Percentiles rank a stretch among this genome's conserved stretches.
phyloP scores from a whole-genome alignment of 2,888 invertebrate genomes.

The Argyresthia albistria region DNA sequence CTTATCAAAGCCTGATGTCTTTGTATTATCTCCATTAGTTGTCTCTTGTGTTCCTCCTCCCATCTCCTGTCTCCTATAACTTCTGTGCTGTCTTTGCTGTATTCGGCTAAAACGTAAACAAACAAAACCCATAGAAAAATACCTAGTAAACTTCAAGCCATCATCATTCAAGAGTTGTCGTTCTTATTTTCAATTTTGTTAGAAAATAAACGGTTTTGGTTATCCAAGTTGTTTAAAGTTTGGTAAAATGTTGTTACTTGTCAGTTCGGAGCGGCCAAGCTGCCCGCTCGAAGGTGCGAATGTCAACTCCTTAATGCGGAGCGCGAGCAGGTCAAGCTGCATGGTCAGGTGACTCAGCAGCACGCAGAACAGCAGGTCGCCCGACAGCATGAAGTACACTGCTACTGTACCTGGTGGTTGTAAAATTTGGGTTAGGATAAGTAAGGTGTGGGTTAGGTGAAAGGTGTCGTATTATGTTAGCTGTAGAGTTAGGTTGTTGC shows the following conservation, averaged over 20 bases:
- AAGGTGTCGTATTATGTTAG: too few relatives aligned
- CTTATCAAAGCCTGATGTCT: constrained; percentile 40
- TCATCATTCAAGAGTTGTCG: too few relatives aligned
- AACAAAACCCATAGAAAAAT: too few relatives aligned
- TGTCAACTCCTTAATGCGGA: constrained; percentile 30
- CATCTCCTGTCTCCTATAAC: constrained; percentile 17
- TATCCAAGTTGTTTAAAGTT: too few relatives aligned
- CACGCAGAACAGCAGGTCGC: constrained; percentile 44
- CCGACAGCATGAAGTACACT: constrained; percentile 40
- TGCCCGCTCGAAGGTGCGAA: constrained; percentile 36
- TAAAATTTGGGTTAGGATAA: too few relatives aligned
- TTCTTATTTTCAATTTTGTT: too few relatives aligned
- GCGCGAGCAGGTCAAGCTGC: constrained; percentile 42
- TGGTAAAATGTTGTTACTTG: too few relatives aligned
- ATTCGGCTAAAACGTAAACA: constrained; percentile 4
- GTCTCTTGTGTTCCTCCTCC: constrained; percentile 23
- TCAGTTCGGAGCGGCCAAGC: constrained; percentile 17
- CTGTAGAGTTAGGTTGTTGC: too few relatives aligned
- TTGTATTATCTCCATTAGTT: constrained; percentile 28
- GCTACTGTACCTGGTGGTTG: constrained; percentile 28
- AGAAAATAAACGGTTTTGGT: too few relatives aligned
- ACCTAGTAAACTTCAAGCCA: too few relatives aligned
- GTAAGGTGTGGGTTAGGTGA: too few relatives aligned
- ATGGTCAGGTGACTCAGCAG: constrained; percentile 45
- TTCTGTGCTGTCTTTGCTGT: constrained; percentile 14